Evolutionary conservation across 2,113 vertebrate genomes (phyloP), one percentile per base, ranked within the genome.

Genomic region (Ploceus nigricollis): DNA sequence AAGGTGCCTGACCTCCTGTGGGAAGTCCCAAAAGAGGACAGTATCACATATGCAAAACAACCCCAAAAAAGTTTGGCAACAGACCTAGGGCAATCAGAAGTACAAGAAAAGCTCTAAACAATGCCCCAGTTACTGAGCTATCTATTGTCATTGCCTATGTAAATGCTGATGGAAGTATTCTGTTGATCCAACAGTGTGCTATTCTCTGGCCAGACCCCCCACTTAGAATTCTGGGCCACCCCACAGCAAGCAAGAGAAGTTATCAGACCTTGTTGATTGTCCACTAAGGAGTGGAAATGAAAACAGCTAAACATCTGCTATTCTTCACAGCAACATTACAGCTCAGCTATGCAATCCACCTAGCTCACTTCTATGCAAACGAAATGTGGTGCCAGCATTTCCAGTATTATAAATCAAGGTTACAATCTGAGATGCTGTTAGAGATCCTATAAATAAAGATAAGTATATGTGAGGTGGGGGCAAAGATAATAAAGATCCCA

Each of bases 271-370:
- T 69, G 61, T 14, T 60, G 93, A 94, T 94, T 92, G 93, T 95
- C 85, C 92, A 50, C 66, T 6, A 3, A 73, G 86, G 87, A 94
- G 37, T 58, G 48, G 86, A 95, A 97, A 97, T 54, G 11, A 80
- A 65, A 97, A 90, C 61, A 88, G 17, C 56, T 94, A 81, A 95
- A 96, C 87, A 96, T 97, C 97, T 96, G 96, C 94, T 97, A 16
- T 78, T 94, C 94, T 92, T 95, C 94, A 77, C 7, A 10, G 87
- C 77, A 95, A 39, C 19, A 9, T 84, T 91, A 78, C 56, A 86
- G 77, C 22, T 73, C 91, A 61, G 7, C 56, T n/a, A 45, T 64
- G 78, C 87, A 82, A 42, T 37, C 73, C 89, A 96, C 78, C 82
- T 71, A 65, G 87, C 65, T 44, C 12, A 57, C 19, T 47, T 83